Base-by-base conservation (phyloP, 2,888 invertebrate species). In the Baronia brevicornis region DNA sequence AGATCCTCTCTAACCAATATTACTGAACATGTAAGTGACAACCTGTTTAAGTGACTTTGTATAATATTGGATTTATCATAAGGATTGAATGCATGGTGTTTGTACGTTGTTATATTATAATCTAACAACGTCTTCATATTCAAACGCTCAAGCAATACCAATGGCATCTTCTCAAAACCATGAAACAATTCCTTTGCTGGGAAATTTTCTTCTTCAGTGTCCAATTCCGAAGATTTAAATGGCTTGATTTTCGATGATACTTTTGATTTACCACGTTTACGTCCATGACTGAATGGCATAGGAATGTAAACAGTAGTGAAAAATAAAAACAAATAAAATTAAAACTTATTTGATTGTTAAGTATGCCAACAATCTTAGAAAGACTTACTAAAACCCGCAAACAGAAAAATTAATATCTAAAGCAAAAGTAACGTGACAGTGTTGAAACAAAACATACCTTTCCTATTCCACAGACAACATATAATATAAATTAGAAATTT, bases 111-210 rank as follows among this genome's bases (percentile, higher is more conserved):
- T 17, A 24, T n/a, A 3, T 13, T 6, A 32, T 33, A 37, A 4
- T 50, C 48, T 14, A 71, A 28, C 42, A 59, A 74, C 6, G 64
- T 59, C 18, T 54, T 53, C 42, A 79, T 61, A 40, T 77, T 65
- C 24, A 53, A 43, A 22, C 70, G 69, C 28, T 53, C 21, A 7
- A 79, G 7, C 2, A 48, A 2, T 24, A 79, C 70, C 15, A 39
- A 22, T 1, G 78, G 75, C 3, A 48, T 29, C 42, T 63, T 65
- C 15, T 54, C 39, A 44, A 74, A 78, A 7, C 71, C 74, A 21
- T 54, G 49, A 35, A 73, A 74, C 6, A 11, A 27, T 3, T 4
- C 36, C 57, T 60, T 53, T 45, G 36, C 32, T 55, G 60, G 31
- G 52, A 53, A 40, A 48, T 49, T 37, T 46, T 56, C 39, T 28